phyloP scores from a whole-genome alignment of 2,888 invertebrate genomes.

The Trachelus iudaicus region DNA sequence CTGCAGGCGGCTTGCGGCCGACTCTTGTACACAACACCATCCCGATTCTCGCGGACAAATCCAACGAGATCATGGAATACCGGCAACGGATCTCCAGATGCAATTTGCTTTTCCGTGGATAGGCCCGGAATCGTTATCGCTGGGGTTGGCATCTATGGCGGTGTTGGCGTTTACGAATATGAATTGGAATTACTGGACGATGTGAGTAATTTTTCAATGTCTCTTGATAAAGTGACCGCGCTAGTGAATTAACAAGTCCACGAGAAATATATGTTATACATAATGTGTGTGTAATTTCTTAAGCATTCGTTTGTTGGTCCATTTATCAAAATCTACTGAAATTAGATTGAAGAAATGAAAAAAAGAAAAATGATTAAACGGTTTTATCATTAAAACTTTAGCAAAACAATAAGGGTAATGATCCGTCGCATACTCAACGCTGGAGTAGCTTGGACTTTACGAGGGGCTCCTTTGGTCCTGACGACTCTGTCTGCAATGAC shows the following conservation, averaged over 20 bases:
- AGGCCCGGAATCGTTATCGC: conserved; percentile 87
- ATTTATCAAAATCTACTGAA: too few species aligned
- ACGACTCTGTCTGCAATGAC: conserved; percentile 84
- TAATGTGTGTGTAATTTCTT: too few species aligned
- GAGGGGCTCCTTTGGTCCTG: conserved; percentile 85
- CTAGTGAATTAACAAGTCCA: too few species aligned
- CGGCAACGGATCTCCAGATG: conserved; percentile 96
- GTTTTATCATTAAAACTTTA: conserved; percentile 31
- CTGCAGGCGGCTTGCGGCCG: conserved; percentile 79
- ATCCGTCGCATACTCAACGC: conserved; percentile 75
- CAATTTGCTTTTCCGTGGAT: conserved; percentile 94
- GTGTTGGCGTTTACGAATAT: conserved; percentile 89
- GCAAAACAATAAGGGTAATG: conserved; percentile 69
- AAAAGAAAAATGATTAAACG: background rate
- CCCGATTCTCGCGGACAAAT: conserved; percentile 90
- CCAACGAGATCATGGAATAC: conserved; percentile 95
- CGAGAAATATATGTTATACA: too few species aligned
- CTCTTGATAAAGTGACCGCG: background rate
- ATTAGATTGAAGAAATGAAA: background rate
- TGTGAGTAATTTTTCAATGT: conserved; percentile 63
- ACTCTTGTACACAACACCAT: conserved; percentile 86
- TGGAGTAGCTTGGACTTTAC: conserved; percentile 91
- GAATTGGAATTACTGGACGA: conserved; percentile 90
- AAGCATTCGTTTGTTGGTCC: too few species aligned
- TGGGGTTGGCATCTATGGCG: conserved; percentile 91